Conservation (phyloP, 2,888 invertebrate genomes). For the Tachina fera region DNA sequence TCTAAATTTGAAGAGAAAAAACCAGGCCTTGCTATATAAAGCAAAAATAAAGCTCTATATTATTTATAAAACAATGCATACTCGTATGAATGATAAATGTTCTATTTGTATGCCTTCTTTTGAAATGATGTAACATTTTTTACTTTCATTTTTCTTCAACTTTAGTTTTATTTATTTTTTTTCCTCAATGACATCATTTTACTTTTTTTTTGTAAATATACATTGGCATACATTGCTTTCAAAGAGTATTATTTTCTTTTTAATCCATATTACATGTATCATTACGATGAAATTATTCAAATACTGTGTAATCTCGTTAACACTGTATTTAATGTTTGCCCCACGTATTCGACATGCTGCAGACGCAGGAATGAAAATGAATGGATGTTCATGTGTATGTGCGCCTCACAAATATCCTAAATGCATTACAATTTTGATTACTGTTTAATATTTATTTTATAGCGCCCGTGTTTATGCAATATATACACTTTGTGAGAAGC, state of each 20-base stretch:
- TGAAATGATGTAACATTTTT: no score
- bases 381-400: not conserved
- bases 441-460: conserved; percentile 64
- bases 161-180: not conserved
- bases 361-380: not conserved
- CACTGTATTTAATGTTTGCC: conserved; percentile 53
- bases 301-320: conserved; percentile 67
- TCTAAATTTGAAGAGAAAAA: no score
- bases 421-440: conserved; percentile 63
- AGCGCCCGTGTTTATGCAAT: conserved; percentile 58
- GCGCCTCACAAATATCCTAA: not conserved
- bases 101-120: no score
- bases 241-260: not conserved
- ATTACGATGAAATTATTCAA: conserved; percentile 59
- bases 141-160: no score
- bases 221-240: conserved; percentile 6
- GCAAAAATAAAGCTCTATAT: no score
- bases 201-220: not conserved
- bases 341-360: conserved; percentile 13
- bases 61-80: no score
- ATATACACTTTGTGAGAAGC: conserved; percentile 23
- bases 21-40: no score
- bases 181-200: not conserved
- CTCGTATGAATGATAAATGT: no score
- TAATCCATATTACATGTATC: not conserved